These are phyloP conservation scores for Pitangus sulphuratus DNA, from an alignment of 2,797 vertebrate species.

Conservation along the genomic window DNA sequence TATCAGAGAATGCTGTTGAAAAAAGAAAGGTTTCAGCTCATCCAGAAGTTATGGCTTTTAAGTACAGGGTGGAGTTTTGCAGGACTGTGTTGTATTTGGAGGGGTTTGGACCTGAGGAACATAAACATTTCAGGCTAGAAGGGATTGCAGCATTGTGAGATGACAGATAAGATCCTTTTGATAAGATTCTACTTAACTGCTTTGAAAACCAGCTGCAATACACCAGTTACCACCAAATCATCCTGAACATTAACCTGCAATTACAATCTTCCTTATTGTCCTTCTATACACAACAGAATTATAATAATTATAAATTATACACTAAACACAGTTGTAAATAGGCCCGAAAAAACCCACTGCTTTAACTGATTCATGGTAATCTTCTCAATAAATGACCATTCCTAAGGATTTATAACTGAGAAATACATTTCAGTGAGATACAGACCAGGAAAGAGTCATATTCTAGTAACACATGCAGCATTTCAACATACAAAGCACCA, in stretches of 20 bases:
- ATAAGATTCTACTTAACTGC: background rate
- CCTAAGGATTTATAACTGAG: background rate
- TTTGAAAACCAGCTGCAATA: background rate
- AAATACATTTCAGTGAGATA: background rate
- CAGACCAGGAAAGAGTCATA: background rate
- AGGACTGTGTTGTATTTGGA: background rate
- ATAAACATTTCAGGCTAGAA: constrained; percentile 18
- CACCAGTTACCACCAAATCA: background rate
- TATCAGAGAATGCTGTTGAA: background rate
- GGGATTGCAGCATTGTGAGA: background rate
- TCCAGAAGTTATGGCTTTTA: background rate
- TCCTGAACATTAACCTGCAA: background rate
- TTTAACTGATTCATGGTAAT: background rate
- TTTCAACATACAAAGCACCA: background rate
- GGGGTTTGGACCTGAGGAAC: background rate
- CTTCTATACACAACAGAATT: background rate
- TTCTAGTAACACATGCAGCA: background rate
- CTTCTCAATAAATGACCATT: background rate
- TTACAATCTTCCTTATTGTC: background rate
- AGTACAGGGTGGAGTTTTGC: constrained; percentile 15
- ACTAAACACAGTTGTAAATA: background rate
- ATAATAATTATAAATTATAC: background rate
- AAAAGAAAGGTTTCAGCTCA: background rate
- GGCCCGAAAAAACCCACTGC: background rate
- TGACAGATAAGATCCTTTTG: constrained; percentile 3